Evolutionary conservation across 2,113 vertebrate genomes (phyloP).

Genomic region (Paratilapia polleni): DNA sequence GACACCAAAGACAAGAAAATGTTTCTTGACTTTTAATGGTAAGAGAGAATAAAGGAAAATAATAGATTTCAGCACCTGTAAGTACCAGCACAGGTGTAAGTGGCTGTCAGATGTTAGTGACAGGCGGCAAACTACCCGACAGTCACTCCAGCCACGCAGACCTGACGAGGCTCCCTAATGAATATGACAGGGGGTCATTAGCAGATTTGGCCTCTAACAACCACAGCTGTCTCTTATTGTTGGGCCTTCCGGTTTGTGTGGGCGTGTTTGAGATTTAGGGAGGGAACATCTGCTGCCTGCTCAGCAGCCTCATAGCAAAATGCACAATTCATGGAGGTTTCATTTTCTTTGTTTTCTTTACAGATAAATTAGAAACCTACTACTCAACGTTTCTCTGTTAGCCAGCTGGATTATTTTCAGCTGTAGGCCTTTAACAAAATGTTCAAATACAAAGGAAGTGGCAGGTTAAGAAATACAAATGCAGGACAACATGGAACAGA

Average conservation of each 20-base stretch:
- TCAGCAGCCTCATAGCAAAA: constrained; percentile 11
- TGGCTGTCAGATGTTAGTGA: constrained; percentile 57
- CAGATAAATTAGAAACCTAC: neutral
- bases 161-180: constrained; percentile 62
- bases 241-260: constrained; percentile 36
- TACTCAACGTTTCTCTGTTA: neutral
- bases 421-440: neutral
- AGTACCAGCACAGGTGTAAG: constrained; percentile 40
- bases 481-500: neutral
- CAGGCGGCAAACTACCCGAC: constrained; percentile 57
- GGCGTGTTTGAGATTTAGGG: constrained; percentile 6
- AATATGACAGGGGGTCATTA: constrained; percentile 72
- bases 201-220: constrained; percentile 58
- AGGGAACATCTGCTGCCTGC: constrained; percentile 34
- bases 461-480: neutral
- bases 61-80: constrained; percentile 14
- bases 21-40: neutral
- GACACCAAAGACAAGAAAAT: neutral
- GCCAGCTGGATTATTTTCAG: neutral
- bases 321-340: neutral
- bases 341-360: neutral
- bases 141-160: constrained; percentile 62
- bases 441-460: neutral
- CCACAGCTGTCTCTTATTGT: constrained; percentile 70
- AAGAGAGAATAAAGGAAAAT: neutral